Evolutionary conservation across 2,797 vertebrate genomes (phyloP), one percentile per base, ranked within the genome.

Genomic region (Coilia nasus): DNA sequence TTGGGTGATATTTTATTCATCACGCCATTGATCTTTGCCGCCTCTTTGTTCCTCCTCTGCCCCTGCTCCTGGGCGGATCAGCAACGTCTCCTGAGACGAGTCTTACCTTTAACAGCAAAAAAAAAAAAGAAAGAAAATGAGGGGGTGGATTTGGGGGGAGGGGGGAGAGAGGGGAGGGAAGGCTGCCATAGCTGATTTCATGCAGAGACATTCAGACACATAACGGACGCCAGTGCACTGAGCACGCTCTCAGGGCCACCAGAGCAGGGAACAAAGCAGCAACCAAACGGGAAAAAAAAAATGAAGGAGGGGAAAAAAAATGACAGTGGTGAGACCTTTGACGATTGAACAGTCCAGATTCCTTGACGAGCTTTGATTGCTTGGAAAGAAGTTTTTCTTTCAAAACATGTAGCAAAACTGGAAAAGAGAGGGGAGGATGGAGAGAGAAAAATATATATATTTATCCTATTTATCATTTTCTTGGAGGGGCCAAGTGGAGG

Each of bases 21-120:
- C 86, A 84, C 81, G 31, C 84, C 88, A 86, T 88, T 88, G 87
- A 90, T 91, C 85, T 87, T n/a, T n/a, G n/a, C 87, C 85, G 81
- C 86, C 84, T 86, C 84, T 90, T 90, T 89, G 84, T 81, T 90
- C 46, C 83, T 89, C 23, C 81, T 81, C 75, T 82, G 46, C 83
- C 82, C 54, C 41, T 84, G 4, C 85, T 82, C 87, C 84, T 87
- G 83, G 6, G 81, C 87, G 83, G 87, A 90, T 88, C 88, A 31
- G 0, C 46, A 80, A 50, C 81, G 81, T 90, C 82, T 88, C 59
- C 81, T 88, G 87, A 87, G 92, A 91, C 90, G 88, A 88, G 28
- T 31, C 67, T 19, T 41, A 75, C 67, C 67, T 75, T 75, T 75
- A 75, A 75, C 67, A 35, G 67, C 31, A 11, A 35, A 75, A 35